These are phyloP conservation scores for Drosophila aff. DNA, from an alignment of 1,140 invertebrate species.

Conservation along the genomic window DNA sequence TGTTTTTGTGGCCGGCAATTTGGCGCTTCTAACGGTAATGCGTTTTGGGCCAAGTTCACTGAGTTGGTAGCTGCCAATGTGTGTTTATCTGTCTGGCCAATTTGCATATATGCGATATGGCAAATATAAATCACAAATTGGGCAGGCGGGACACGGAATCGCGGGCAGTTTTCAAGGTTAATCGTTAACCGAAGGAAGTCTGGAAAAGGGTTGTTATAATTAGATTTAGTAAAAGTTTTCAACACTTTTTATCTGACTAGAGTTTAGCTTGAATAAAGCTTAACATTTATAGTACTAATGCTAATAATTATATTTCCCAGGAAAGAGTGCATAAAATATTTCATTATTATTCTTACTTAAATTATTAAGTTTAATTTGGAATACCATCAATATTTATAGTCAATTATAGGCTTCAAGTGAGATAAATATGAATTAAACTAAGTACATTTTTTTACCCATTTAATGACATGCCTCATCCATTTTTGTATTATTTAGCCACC, in stretches of 20 bases:
- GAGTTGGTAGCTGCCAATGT: slow-evolving; percentile 48
- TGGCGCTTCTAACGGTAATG: slow-evolving; percentile 69
- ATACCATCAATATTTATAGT: not conserved
- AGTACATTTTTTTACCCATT: not conserved
- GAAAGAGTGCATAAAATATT: not conserved
- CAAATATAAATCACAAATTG: slow-evolving; percentile 36
- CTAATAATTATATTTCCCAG: not conserved
- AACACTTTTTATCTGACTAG: not conserved
- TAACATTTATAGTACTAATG: no score
- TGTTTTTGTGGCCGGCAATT: slow-evolving; percentile 38
- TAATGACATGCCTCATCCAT: slow-evolving; percentile 6
- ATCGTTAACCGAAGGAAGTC: not conserved
- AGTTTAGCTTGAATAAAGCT: not conserved
- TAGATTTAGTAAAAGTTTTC: not conserved
- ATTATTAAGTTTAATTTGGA: not conserved
- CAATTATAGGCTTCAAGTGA: not conserved
- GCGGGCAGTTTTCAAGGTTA: slow-evolving; percentile 59
- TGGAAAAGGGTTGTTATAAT: not conserved
- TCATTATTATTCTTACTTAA: not conserved
- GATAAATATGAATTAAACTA: not conserved
- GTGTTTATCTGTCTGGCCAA: slow-evolving; percentile 77
- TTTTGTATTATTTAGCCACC: slow-evolving; percentile 1
- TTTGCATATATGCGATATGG: slow-evolving; percentile 76
- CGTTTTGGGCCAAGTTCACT: slow-evolving; percentile 46
- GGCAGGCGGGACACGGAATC: slow-evolving; percentile 30